Evolutionary conservation across 2,113 vertebrate genomes (phyloP).

Genomic region (Rhinopomastus cyanomelas): DNA sequence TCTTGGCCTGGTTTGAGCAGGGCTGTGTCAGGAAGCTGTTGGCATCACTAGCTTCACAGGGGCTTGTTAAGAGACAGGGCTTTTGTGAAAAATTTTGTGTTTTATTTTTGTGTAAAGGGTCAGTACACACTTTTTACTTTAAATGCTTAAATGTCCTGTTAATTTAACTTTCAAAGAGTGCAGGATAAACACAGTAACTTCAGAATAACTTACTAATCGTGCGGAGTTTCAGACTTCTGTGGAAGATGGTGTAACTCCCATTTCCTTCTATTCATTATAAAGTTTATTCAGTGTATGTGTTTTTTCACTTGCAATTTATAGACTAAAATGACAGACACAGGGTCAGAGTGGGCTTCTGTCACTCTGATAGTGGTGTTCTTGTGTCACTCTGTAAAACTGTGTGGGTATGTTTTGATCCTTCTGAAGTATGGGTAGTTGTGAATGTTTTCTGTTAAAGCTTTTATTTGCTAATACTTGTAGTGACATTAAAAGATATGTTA

Average conservation of each 20-base stretch:
- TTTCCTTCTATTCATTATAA: not conserved
- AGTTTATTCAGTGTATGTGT: not conserved
- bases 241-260: not conserved
- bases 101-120: not conserved
- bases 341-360: not conserved
- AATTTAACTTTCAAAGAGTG: not conserved
- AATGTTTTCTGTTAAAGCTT: conserved; percentile 12
- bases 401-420: conserved; percentile 1
- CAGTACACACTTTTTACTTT: not conserved
- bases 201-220: not conserved
- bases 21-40: not conserved
- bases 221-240: not conserved
- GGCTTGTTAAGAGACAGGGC: not conserved
- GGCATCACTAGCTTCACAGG: not conserved
- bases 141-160: not conserved
- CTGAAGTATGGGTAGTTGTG: not conserved
- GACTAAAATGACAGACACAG: not conserved
- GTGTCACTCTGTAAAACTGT: not conserved
- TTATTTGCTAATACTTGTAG: not conserved
- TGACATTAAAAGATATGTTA: not conserved
- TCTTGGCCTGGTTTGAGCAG: not conserved
- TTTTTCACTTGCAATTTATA: not conserved
- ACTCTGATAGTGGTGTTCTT: not conserved
- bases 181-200: no score
- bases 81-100: not conserved